Conservation (phyloP, 1,140 invertebrate genomes). For the Lepidurus packardi region DNA sequence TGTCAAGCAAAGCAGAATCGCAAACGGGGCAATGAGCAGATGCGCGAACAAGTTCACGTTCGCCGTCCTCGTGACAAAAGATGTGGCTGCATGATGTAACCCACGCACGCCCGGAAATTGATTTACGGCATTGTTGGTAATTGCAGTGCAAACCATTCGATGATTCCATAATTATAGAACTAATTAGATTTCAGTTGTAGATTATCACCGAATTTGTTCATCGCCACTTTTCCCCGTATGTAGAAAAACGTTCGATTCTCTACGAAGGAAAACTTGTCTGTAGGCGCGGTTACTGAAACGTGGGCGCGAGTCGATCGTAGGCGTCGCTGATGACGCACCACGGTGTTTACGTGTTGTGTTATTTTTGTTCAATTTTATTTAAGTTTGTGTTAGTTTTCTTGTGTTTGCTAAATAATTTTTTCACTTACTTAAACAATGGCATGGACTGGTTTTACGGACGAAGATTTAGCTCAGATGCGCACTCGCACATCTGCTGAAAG, state of each 20-base stretch:
- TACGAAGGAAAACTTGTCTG: background rate
- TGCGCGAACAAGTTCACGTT: background rate
- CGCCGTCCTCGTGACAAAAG: background rate
- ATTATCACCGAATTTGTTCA: no score
- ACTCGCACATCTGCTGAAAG: background rate
- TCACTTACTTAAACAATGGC: slow-evolving; percentile 30
- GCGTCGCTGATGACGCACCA: background rate
- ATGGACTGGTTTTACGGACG: slow-evolving; percentile 39
- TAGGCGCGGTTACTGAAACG: background rate
- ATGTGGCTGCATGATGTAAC: background rate
- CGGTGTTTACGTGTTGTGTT: background rate
- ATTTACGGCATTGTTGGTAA: background rate
- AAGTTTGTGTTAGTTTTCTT: background rate
- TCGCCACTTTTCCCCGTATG: background rate
- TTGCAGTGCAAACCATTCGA: background rate
- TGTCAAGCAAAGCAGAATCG: background rate
- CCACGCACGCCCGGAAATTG: background rate
- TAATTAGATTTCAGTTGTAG: no score
- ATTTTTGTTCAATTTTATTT: background rate
- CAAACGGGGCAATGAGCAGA: background rate
- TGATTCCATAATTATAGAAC: no score
- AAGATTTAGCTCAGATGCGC: slow-evolving; percentile 38
- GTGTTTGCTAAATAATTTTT: background rate
- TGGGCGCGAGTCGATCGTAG: background rate
- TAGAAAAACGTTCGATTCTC: background rate